Evolutionary conservation across 2,888 invertebrate species (phyloP).

Genomic region (Spisula subtruncata): DNA sequence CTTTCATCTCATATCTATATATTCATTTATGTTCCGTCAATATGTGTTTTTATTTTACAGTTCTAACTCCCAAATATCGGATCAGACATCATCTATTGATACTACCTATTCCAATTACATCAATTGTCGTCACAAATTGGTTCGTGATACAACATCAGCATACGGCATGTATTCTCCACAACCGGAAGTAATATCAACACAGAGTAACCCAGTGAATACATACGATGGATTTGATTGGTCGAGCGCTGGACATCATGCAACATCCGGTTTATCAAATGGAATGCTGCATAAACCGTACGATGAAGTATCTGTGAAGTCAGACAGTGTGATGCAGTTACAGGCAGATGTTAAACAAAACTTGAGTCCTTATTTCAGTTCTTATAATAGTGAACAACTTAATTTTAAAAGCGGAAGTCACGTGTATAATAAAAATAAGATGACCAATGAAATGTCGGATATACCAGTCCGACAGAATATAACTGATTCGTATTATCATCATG

Average conservation of each 20-base stretch:
- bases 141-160: neutral
- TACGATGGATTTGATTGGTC: constrained; percentile 38
- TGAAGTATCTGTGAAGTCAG: neutral
- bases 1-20: neutral
- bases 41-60: too few species aligned
- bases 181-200: constrained; percentile 27
- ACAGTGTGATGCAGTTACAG: constrained; percentile 29
- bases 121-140: neutral
- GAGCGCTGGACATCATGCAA: constrained; percentile 1
- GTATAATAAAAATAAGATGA: constrained; percentile 26
- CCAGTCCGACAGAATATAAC: constrained; percentile 6
- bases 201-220: constrained; percentile 14
- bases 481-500: constrained; percentile 35
- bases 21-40: too few species aligned
- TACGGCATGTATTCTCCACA: constrained; percentile 24
- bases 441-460: constrained; percentile 5
- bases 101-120: neutral
- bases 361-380: constrained; percentile 20
- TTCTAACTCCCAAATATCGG: neutral
- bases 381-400: constrained; percentile 20
- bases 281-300: constrained; percentile 5
- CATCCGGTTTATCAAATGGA: constrained; percentile 13
- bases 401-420: constrained; percentile 15
- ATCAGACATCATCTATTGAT: neutral
- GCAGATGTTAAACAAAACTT: neutral